These are phyloP conservation scores for Picus viridis DNA, from an alignment of 2,797 vertebrate genomes.

Conservation along the genomic window DNA sequence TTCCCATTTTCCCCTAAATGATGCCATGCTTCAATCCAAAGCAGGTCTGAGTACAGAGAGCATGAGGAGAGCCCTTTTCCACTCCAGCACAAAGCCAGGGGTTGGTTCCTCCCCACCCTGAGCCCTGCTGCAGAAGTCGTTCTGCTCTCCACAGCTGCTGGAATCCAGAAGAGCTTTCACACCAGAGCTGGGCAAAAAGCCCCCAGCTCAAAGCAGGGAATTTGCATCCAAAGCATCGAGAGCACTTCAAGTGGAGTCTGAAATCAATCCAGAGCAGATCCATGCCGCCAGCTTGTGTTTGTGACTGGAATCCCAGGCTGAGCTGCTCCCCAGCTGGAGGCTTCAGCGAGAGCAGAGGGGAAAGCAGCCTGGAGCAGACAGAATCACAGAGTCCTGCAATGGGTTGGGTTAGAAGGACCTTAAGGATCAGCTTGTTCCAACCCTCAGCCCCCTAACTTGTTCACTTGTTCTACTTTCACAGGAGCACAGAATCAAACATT, in stretches of 20 bases:
- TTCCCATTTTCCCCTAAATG: too few relatives aligned
- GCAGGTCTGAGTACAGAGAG: not conserved
- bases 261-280: conserved; percentile 32
- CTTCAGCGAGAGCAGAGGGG: not conserved
- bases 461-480: too few relatives aligned
- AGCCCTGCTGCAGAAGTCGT: not conserved
- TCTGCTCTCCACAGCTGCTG: not conserved
- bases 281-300: conserved; percentile 28
- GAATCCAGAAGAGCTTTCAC: not conserved
- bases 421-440: too few relatives aligned
- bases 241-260: conserved; percentile 4
- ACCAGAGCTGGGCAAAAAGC: not conserved
- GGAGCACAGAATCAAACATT: too few relatives aligned
- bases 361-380: too few relatives aligned
- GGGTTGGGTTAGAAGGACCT: not conserved
- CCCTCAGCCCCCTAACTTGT: too few relatives aligned
- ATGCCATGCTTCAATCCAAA: not conserved
- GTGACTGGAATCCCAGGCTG: conserved; percentile 51
- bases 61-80: fast-evolving
- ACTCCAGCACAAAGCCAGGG: not conserved
- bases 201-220: not conserved
- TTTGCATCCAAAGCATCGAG: conserved; percentile 37
- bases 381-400: not conserved
- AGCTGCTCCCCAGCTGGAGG: not conserved
- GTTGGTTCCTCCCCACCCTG: not conserved